phyloP scores from a whole-genome alignment of 2,113 vertebrate species.

The Seriola quinqueradiata region DNA sequence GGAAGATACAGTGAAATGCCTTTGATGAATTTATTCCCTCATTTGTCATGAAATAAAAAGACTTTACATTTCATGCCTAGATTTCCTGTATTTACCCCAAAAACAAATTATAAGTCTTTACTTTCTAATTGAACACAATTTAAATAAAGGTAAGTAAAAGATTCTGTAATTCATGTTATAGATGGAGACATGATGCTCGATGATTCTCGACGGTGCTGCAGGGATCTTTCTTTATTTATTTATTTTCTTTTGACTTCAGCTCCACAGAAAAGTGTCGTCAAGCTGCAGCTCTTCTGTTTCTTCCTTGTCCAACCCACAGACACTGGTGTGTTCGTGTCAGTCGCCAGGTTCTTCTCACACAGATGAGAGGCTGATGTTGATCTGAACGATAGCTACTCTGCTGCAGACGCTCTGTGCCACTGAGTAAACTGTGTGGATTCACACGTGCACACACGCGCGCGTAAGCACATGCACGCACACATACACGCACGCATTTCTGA shows the following conservation, averaged over 20 bases:
- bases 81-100: background rate
- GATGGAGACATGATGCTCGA: conserved; percentile 12
- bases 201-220: conserved; percentile 17
- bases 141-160: background rate
- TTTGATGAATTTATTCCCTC: background rate
- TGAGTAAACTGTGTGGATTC: conserved; percentile 37
- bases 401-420: conserved; percentile 25
- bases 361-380: conserved; percentile 37
- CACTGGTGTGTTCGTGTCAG: conserved; percentile 17
- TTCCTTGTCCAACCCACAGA: conserved; percentile 30
- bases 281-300: conserved; percentile 41
- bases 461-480: background rate
- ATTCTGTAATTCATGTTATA: conserved; percentile 9
- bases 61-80: background rate
- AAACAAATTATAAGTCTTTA: background rate
- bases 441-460: background rate
- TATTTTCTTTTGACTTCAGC: background rate
- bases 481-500: conserved; percentile 5
- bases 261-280: conserved; percentile 13
- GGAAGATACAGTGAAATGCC: background rate
- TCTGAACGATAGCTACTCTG: conserved; percentile 27
- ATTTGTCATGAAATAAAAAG: conserved; percentile 6
- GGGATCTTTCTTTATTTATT: background rate
- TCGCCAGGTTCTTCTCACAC: conserved; percentile 42
- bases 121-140: background rate